Conservation (phyloP, 2,888 invertebrate species). For the Protodeltote pygarga region DNA sequence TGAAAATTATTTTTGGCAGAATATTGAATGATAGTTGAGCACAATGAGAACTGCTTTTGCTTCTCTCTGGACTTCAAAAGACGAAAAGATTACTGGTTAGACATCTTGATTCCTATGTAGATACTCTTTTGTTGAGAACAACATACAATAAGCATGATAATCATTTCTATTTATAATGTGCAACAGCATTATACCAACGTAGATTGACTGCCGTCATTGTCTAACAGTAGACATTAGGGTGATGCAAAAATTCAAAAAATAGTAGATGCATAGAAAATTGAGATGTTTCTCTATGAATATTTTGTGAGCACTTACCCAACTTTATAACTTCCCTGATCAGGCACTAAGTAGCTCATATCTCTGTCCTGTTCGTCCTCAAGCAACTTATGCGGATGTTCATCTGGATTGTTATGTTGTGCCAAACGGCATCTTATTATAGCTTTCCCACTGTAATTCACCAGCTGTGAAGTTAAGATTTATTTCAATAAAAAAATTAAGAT, state of each 20-base stretch:
- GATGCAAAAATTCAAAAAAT: constrained; percentile 10
- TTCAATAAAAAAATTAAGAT: too few relatives aligned
- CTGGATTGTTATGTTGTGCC: constrained; percentile 87
- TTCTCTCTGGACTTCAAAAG: too few relatives aligned
- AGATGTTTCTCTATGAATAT: neutral
- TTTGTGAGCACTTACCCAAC: constrained; percentile 86
- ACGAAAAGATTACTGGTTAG: too few relatives aligned
- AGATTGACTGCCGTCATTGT: too few relatives aligned
- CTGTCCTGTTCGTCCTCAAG: constrained; percentile 89
- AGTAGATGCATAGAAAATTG: neutral
- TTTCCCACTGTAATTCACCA: constrained; percentile 74
- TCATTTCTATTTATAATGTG: too few relatives aligned
- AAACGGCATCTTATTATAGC: constrained; percentile 91
- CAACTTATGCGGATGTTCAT: constrained; percentile 90
- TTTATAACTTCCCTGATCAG: constrained; percentile 86
- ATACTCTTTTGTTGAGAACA: too few relatives aligned
- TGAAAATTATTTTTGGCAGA: too few relatives aligned
- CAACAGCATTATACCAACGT: too few relatives aligned
- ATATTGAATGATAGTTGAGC: too few relatives aligned
- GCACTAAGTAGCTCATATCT: constrained; percentile 90
- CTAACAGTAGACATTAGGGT: neutral
- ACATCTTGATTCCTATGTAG: too few relatives aligned
- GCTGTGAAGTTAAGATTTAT: constrained; percentile 60
- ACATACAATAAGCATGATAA: too few relatives aligned
- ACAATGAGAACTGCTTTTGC: too few relatives aligned